Evolutionary conservation across 92 coral and sea anemone species (phyloP).

Genomic region (Phenganax marumi): DNA sequence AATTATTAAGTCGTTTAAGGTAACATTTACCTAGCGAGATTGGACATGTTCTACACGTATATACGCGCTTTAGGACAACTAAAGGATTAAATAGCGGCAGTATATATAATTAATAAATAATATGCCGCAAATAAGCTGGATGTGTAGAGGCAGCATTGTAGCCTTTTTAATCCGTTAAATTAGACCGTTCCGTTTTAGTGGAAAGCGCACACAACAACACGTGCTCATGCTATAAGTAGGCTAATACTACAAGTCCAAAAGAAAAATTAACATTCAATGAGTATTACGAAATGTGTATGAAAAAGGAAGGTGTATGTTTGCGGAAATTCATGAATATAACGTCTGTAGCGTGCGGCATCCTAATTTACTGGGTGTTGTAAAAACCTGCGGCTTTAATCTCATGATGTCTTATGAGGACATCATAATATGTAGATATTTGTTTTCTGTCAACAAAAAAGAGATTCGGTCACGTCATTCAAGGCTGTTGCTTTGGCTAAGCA

Average conservation of each 20-base stretch:
- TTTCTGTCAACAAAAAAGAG: no score
- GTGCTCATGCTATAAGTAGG: slow-evolving; percentile 12
- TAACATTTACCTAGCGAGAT: slow-evolving; percentile 31
- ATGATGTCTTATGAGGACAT: no score
- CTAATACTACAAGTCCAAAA: background rate
- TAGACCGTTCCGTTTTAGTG: slow-evolving; percentile 30
- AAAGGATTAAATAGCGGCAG: background rate
- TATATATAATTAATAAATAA: background rate
- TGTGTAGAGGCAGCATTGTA: slow-evolving; percentile 10
- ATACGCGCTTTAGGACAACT: background rate
- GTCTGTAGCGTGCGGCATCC: background rate
- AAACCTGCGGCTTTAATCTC: no score
- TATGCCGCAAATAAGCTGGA: slow-evolving; percentile 2
- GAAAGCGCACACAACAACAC: slow-evolving; percentile 37
- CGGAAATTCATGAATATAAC: background rate
- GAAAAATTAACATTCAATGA: slow-evolving; percentile 24
- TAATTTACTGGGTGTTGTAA: no score
- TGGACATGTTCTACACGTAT: background rate
- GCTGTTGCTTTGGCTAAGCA: background rate
- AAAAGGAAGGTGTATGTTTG: slow-evolving; percentile 4
- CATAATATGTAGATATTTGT: no score
- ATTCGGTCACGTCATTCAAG: no score
- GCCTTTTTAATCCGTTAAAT: slow-evolving; percentile 25
- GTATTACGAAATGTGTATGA: slow-evolving; percentile 14
- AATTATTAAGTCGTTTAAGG: slow-evolving; percentile 8